phyloP scores from a whole-genome alignment of 2,113 vertebrate genomes.

The Oryzias melastigma region DNA sequence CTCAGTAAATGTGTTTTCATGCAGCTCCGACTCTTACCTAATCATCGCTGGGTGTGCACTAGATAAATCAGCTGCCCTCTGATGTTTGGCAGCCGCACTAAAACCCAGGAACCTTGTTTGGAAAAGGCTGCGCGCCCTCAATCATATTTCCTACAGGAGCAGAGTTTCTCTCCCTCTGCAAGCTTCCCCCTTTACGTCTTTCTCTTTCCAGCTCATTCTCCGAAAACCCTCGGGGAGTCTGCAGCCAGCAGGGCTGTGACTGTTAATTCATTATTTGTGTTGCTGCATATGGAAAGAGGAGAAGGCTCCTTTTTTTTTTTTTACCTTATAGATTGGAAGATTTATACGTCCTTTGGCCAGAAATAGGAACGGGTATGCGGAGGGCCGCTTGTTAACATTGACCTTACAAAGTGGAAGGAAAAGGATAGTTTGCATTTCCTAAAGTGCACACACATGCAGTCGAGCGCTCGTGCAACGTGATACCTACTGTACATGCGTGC shows the following conservation, averaged over 20 bases:
- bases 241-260: conserved; percentile 59
- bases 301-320: conserved; percentile 32
- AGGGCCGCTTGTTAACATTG: conserved; percentile 62
- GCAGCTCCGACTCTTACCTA: conserved; percentile 54
- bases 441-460: conserved; percentile 9
- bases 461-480: conserved; percentile 8
- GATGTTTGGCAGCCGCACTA: conserved; percentile 74
- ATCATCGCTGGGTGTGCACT: conserved; percentile 68
- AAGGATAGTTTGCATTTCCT: conserved; percentile 50
- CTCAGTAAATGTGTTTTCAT: conserved; percentile 73
- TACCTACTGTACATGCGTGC: conserved; percentile 42
- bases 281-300: conserved; percentile 56
- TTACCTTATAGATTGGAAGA: conserved; percentile 60
- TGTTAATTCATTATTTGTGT: conserved; percentile 75
- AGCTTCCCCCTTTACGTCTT: conserved; percentile 49
- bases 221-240: conserved; percentile 52
- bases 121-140: conserved; percentile 58
- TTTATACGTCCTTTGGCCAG: conserved; percentile 60
- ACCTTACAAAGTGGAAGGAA: conserved; percentile 59
- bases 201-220: conserved; percentile 30
- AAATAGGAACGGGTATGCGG: conserved; percentile 51
- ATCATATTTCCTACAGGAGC: conserved; percentile 71
- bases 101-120: conserved; percentile 65
- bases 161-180: conserved; percentile 26
- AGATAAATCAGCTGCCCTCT: conserved; percentile 75